These are phyloP conservation scores for Argentina silus DNA, from an alignment of 2,797 vertebrate genomes.

Conservation along the genomic window DNA sequence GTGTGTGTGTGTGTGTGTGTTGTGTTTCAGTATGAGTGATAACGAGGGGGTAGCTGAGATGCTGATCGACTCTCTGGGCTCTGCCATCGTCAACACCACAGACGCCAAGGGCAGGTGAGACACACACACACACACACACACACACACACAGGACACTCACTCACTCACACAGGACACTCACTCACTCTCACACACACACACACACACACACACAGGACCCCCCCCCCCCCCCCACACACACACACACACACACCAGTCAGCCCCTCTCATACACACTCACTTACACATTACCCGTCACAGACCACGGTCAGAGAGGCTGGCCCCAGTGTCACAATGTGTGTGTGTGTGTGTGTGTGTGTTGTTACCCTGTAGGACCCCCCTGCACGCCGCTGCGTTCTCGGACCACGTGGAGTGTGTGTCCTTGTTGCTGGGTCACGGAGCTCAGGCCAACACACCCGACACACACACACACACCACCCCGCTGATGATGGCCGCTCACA, in stretches of 20 bases:
- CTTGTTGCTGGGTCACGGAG: slow-evolving; percentile 89
- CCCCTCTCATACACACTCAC: neutral
- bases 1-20: neutral
- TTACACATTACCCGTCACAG: neutral
- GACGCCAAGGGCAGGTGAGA: slow-evolving; percentile 94
- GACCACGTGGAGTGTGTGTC: slow-evolving; percentile 92
- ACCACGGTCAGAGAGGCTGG: neutral
- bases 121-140: slow-evolving; percentile 10
- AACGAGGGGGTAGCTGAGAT: slow-evolving; percentile 95
- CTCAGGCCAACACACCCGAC: slow-evolving; percentile 85
- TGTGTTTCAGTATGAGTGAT: slow-evolving; percentile 87
- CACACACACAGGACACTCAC: neutral
- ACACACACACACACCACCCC: slow-evolving; percentile 81
- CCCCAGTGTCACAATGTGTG: neutral
- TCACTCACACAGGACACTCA: too few relatives aligned
- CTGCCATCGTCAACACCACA: slow-evolving; percentile 84
- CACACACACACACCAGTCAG: neutral
- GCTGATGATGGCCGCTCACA: slow-evolving; percentile 97
- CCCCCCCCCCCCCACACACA: neutral
- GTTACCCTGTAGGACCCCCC: slow-evolving; percentile 79
- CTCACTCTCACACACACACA: neutral
- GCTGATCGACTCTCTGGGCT: slow-evolving; percentile 89
- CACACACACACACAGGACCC: slow-evolving; percentile 1
- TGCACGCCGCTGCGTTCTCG: slow-evolving; percentile 92
- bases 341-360: slow-evolving; percentile 4